These are phyloP conservation scores for Aurelia sp. DNA, from an alignment of 30 jellyfish, hydroid and myxozoan species.

Conservation along the genomic window DNA sequence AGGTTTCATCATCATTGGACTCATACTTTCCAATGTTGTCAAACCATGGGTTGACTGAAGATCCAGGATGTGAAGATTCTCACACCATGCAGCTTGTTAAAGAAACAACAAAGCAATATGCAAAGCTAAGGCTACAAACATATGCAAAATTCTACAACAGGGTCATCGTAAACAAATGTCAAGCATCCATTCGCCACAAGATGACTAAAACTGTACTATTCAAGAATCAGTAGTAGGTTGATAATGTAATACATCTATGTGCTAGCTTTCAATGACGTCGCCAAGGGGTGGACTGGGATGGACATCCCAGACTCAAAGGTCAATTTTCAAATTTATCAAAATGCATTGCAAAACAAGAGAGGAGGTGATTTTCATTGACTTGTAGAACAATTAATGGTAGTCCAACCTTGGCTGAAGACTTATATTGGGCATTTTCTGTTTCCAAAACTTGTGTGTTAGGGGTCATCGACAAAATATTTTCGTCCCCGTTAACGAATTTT, in stretches of 20 bases:
- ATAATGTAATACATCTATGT: not conserved
- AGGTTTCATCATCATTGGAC: slow-evolving; percentile 12
- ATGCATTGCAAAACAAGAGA: not conserved
- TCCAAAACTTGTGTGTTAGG: too few species aligned
- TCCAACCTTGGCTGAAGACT: too few species aligned
- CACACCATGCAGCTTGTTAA: too few species aligned
- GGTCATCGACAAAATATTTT: too few species aligned
- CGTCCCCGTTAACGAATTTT: too few species aligned
- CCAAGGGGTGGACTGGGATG: not conserved
- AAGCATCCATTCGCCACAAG: slow-evolving; percentile 52
- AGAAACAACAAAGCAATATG: not conserved
- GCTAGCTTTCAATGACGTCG: not conserved
- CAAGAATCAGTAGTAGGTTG: slow-evolving; percentile 35
- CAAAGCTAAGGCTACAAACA: not conserved
- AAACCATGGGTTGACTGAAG: slow-evolving; percentile 10
- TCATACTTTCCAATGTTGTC: slow-evolving; percentile 21
- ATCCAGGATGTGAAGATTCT: slow-evolving; percentile 33
- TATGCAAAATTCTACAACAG: slow-evolving; percentile 22
- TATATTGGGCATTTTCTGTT: too few species aligned
- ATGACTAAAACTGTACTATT: slow-evolving; percentile 49
- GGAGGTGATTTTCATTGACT: too few species aligned
- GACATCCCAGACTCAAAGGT: not conserved
- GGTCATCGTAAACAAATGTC: slow-evolving; percentile 29
- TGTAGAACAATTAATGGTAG: too few species aligned
- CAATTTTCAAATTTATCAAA: not conserved